Percentiles rank a stretch among this genome's conserved stretches.
These are phyloP conservation scores for Danio albolineatus DNA, from an alignment of 2,797 vertebrate species.

Conservation along the genomic window DNA sequence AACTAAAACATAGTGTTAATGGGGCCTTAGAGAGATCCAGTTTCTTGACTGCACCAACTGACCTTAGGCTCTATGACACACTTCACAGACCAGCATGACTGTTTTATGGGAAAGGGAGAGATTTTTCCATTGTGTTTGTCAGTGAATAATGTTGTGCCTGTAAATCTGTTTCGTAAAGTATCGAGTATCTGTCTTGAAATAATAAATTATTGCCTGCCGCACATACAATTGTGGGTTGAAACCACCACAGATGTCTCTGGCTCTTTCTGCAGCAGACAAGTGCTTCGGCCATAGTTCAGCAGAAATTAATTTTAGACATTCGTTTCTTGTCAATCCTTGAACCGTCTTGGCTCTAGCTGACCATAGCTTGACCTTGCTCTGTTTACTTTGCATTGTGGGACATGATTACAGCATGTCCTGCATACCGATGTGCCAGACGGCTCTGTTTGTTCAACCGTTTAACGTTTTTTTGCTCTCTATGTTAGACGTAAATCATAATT, in stretches of 20 bases:
- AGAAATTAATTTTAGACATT: slow-evolving; percentile 62
- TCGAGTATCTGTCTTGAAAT: slow-evolving; percentile 16
- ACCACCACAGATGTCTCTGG: slow-evolving; percentile 36
- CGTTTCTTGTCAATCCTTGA: slow-evolving; percentile 56
- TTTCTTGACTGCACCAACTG: not conserved
- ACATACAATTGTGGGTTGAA: not conserved
- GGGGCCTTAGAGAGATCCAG: not conserved
- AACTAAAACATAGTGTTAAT: too few species aligned
- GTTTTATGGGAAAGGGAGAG: slow-evolving; percentile 23
- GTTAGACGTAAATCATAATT: slow-evolving; percentile 56
- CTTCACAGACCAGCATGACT: not conserved
- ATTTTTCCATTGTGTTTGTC: slow-evolving; percentile 13
- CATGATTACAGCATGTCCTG: slow-evolving; percentile 62
- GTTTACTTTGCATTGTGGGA: slow-evolving; percentile 69
- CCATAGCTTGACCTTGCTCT: slow-evolving; percentile 64
- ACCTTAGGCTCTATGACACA: not conserved
- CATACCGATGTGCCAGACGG: slow-evolving; percentile 53
- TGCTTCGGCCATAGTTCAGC: slow-evolving; percentile 73
- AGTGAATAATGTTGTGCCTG: slow-evolving; percentile 34
- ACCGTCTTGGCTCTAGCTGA: slow-evolving; percentile 59
- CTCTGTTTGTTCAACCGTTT: slow-evolving; percentile 65
- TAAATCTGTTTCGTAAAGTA: slow-evolving; percentile 23
- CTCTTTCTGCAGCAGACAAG: slow-evolving; percentile 56
- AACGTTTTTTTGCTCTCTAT: slow-evolving; percentile 61
- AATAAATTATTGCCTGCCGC: slow-evolving; percentile 20